phyloP scores from a whole-genome alignment of 2,797 vertebrate species.

The Chanos chanos region DNA sequence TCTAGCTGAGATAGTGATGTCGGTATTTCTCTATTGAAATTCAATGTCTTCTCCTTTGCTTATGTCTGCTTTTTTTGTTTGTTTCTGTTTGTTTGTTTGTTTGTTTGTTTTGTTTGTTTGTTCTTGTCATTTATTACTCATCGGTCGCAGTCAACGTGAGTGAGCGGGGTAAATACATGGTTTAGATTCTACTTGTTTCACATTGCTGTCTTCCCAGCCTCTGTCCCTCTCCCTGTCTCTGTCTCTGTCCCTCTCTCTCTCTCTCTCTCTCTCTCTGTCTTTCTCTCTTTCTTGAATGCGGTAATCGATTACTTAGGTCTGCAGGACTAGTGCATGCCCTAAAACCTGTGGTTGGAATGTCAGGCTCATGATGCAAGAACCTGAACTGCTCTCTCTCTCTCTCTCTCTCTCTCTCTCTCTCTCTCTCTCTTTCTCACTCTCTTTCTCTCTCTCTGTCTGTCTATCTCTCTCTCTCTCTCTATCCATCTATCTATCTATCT shows the following conservation, averaged over 20 bases:
- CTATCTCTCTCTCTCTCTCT: conserved; percentile 17
- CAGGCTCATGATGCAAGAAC: conserved; percentile 4
- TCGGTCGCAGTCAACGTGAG: conserved; percentile 97
- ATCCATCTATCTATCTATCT: conserved; percentile 45
- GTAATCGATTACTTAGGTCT: conserved; percentile 55
- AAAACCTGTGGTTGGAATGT: conserved; percentile 52
- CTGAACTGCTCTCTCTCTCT: neutral
- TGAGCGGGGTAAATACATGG: conserved; percentile 96
- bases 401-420: neutral
- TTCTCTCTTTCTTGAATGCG: conserved; percentile 62
- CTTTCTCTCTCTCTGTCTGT: neutral
- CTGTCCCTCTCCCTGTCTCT: conserved; percentile 15
- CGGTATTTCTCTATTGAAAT: conserved; percentile 61
- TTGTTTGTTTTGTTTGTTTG: conserved; percentile 79
- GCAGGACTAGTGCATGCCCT: conserved; percentile 70
- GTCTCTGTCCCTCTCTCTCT: conserved; percentile 23
- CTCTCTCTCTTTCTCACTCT: neutral
- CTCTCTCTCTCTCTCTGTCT: too few species aligned
- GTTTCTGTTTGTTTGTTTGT: conserved; percentile 54
- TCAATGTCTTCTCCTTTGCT: conserved; percentile 76
- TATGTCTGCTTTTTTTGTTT: conserved; percentile 71
- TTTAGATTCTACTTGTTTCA: conserved; percentile 77
- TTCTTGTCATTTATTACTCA: conserved; percentile 74
- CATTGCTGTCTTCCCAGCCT: conserved; percentile 57
- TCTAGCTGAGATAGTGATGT: conserved; percentile 54